These are phyloP conservation scores for Furnarius figulus DNA, from an alignment of 2,113 vertebrate species.

Conservation along the genomic window DNA sequence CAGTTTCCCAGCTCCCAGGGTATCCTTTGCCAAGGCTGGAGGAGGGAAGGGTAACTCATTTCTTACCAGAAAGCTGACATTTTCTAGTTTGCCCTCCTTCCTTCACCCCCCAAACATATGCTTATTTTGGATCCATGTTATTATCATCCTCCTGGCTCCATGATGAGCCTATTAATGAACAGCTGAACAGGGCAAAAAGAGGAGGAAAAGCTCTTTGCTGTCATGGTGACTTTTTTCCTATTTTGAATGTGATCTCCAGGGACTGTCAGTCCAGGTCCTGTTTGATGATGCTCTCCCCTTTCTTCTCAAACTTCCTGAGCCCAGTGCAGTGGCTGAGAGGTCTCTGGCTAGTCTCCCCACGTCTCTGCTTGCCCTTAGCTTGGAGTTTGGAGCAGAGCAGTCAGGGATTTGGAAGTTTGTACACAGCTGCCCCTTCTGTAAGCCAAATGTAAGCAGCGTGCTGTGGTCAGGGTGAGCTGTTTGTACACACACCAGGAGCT, in stretches of 20 bases:
- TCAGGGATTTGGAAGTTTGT: neutral
- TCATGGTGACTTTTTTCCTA: neutral
- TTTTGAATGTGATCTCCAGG: neutral
- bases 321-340: neutral
- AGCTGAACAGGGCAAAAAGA: neutral
- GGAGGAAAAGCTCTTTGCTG: neutral
- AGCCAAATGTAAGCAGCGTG: accelerated
- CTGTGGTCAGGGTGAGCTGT: neutral
- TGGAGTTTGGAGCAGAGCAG: neutral
- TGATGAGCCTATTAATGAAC: neutral
- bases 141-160: neutral
- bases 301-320: neutral
- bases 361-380: neutral
- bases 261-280: neutral
- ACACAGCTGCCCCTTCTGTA: neutral
- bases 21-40: neutral
- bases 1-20: neutral
- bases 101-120: neutral
- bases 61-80: neutral
- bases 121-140: neutral
- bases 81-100: neutral
- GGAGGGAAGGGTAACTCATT: neutral
- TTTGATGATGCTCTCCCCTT: neutral
- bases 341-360: neutral
- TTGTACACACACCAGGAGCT: neutral